Base-by-base conservation (phyloP, 2,797 vertebrate species). In the Taenioides sp. region DNA sequence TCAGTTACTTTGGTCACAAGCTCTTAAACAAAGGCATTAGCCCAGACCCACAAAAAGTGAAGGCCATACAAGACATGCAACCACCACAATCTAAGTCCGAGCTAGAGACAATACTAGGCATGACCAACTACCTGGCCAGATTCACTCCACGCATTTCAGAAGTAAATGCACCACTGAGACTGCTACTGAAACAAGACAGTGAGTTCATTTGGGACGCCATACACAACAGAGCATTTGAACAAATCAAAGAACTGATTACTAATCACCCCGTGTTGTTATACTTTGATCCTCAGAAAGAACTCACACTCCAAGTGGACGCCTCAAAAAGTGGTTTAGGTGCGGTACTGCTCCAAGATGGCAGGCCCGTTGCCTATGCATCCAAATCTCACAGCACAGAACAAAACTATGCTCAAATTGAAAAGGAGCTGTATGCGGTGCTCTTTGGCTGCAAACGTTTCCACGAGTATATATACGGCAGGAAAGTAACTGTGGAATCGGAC, bases 211-310 rank as follows among this genome's bases (percentile, higher is more conserved):
- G 49, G 49, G 49, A 17, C 10, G 14, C 47, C 16, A 4, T 2
- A 14, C 47, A 54, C 7, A n/a, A 22, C 20, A 23, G 11, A 12
- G 73, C 76, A 18, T 80, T 86, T 59, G 49, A 34, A 2, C 37
- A 70, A 18, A 68, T 81, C 54, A 83, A 73, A 59, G 67, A 77
- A 1, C 40, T 80, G 0, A 31, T 80, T 7, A 79, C 64, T 31
- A 7, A 1, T 0, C 58, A 79, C 23, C 65, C 74, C 57, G 50
- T n/a, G 7, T n/a, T 54, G 7, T n/a, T n/a, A n/a, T n/a, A 54
- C 50, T 54, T 54, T 54, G 50, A 54, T 4, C 50, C 20, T 18
- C 18, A 54, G 20, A 54, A 54, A 54, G 50, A 18, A 54, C 50
- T 54, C 3, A 73, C 43, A 4, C 40, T 84, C 1, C 79, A 79